Percentiles rank a stretch among this genome's conserved stretches.
Evolutionary conservation across 1,140 invertebrate genomes (phyloP).

Genomic region (Micrasema minimum): DNA sequence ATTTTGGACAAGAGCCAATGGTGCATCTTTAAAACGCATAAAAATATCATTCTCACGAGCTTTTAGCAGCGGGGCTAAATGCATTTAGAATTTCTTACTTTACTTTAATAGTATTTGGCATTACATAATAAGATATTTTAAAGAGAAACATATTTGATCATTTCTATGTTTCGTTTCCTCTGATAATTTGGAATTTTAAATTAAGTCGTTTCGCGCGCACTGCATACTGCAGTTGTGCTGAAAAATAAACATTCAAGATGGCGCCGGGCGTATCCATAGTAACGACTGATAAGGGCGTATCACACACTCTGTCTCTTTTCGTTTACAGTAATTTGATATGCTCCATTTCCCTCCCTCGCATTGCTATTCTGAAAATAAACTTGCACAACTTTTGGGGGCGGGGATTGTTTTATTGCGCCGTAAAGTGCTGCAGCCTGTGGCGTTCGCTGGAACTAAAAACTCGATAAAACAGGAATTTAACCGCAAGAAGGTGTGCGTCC

Average conservation of each 20-base stretch:
- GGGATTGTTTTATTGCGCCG: slow-evolving; percentile 14
- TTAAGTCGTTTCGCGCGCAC: slow-evolving; percentile 13
- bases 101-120: too few species aligned
- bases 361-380: not conserved
- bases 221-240: slow-evolving; percentile 18
- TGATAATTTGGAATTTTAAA: not conserved
- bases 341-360: slow-evolving; percentile 10
- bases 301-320: slow-evolving; percentile 32
- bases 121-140: too few species aligned
- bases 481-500: slow-evolving; percentile 22
- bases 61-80: too few species aligned
- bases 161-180: too few species aligned
- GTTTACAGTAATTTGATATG: slow-evolving; percentile 20
- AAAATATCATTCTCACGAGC: too few species aligned
- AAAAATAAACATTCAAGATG: slow-evolving; percentile 56
- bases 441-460: slow-evolving; percentile 9
- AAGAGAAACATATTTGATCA: too few species aligned
- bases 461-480: slow-evolving; percentile 35
- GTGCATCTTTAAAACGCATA: too few species aligned
- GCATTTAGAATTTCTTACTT: too few species aligned
- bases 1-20: too few species aligned
- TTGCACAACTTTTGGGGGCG: slow-evolving; percentile 34
- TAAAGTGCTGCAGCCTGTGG: slow-evolving; percentile 9
- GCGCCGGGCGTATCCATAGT: slow-evolving; percentile 57
- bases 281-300: slow-evolving; percentile 56